Base-by-base conservation (phyloP, 2,797 vertebrate genomes). In the Rhynchotus rufescens region DNA sequence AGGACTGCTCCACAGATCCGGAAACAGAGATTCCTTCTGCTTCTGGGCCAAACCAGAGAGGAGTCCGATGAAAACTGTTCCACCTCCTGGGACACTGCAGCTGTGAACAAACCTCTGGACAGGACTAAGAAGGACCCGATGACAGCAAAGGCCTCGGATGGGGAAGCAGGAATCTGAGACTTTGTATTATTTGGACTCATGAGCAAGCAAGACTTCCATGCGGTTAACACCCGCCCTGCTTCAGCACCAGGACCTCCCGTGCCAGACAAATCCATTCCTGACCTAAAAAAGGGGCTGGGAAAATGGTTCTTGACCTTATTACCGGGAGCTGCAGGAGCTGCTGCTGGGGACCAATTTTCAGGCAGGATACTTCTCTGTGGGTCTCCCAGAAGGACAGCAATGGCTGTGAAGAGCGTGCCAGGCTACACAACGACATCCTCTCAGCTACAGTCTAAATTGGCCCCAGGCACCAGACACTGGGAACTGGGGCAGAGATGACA, bases 141-240 rank as follows among this genome's bases (percentile, higher is more conserved):
- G 77, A 94, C 90, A 96, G 90, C 84, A 36, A 60, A 93, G 38
- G 80, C 30, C 59, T 93, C 84, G 83, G 65, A 69, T 44, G 68
- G 74, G 60, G 80, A 95, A 64, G 73, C 79, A 59, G 61, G 25
- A 92, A 52, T 84, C 69, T 2, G 9, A 96, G 86, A 82, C 5
- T 1, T 54, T 83, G 71, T 82, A 28, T 84, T 83, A 68, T 93
- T 94, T 89, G 68, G 87, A 89, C 36, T 78, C 79, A 72, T 79
- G 54, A 85, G 30, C 56, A 68, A 84, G 59, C 32, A 52, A 78
- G 67, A 23, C 45, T 92, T 80, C 68, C 51, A 56, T 34, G 51
- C 0, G 1, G 64, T 81, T 87, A 83, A 86, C 68, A 82, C 36
- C 62, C 3, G 0, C 44, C 47, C 66, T 68, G 61, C 59, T 74